phyloP scores from a whole-genome alignment of 2,888 invertebrate genomes.

The Prenolepis imparis region DNA sequence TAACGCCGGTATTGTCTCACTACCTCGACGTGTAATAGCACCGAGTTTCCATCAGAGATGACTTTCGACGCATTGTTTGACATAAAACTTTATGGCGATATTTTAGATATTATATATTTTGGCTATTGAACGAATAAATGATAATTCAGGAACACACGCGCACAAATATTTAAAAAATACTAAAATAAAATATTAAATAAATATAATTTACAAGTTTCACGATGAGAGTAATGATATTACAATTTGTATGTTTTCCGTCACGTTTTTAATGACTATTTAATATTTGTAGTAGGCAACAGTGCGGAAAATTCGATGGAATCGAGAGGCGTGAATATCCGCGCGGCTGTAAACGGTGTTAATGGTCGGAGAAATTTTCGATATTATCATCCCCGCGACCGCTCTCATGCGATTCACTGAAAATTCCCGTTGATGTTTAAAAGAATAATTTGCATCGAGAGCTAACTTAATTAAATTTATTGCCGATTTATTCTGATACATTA shows the following conservation, averaged over 20 bases:
- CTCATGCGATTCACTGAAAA: constrained; percentile 35
- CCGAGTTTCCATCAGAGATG: constrained; percentile 21
- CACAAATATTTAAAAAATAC: background rate
- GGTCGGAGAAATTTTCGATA: constrained; percentile 46
- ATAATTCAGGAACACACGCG: background rate
- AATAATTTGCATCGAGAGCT: constrained; percentile 35
- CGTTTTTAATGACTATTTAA: constrained; percentile 48
- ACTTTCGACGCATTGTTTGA: constrained; percentile 27
- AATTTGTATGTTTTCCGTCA: background rate
- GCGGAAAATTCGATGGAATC: constrained; percentile 47
- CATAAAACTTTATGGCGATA: background rate
- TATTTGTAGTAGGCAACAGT: constrained; percentile 45
- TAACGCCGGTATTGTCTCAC: constrained; percentile 24
- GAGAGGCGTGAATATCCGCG: constrained; percentile 43
- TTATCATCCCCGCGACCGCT: constrained; percentile 25
- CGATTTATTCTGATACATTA: constrained; percentile 24
- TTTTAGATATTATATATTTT: background rate
- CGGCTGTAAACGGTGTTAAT: constrained; percentile 52
- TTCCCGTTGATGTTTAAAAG: constrained; percentile 30
- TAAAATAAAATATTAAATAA: constrained; percentile 42
- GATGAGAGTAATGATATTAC: constrained; percentile 13
- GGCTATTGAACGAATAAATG: background rate
- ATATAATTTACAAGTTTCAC: constrained; percentile 21
- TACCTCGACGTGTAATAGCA: constrained; percentile 1
- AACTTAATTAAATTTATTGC: constrained; percentile 39